Evolutionary conservation across 2,888 invertebrate genomes (phyloP), one percentile per base, ranked within the genome.

Genomic region (Lamellibrachia satsuma): DNA sequence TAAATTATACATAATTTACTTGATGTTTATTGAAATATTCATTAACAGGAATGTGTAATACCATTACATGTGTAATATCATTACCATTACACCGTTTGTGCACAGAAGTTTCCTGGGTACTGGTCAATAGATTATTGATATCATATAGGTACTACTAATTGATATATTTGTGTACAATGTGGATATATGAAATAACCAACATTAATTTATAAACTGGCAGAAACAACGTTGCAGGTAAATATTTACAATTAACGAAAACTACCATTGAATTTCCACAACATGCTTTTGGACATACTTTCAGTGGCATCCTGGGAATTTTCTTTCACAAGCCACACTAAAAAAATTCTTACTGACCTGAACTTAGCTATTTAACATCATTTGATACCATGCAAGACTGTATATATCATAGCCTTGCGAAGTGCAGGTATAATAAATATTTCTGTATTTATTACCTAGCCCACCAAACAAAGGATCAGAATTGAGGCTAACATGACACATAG

Each of bases 361-460:
- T 4, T 75, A 75, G 75, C 22, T 75, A 75, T 75, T 75, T 75
- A 75, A 75, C 22, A n/a, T 75, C 75, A 75, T 22, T 6, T 75
- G 75, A 75, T 75, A 75, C 75, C n/a, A 15, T 22, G 22, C 22
- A 1, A 11, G 75, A 22, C 75, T 22, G 22, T 22, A 15, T n/a
- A 75, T 22, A 22, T 75, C 22, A 75, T 75, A 22, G 75, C n/a
- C 75, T 75, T 75, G 15, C 22, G 6, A 4, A n/a, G n/a, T 6
- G 75, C 75, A 75, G 75, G 15, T 75, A n/a, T 75, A 75, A 75
- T 75, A 75, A 75, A 75, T 75, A 75, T n/a, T 75, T 75, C 75
- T 22, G 15, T n/a, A 22, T 75, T 75, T 75, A 75, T 75, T 75
- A n/a, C n/a, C 75, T 75, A n/a, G 15, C 75, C 75, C n/a, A n/a